Conservation (phyloP, 2,888 invertebrate genomes). For the Trissoscelio sp. region DNA sequence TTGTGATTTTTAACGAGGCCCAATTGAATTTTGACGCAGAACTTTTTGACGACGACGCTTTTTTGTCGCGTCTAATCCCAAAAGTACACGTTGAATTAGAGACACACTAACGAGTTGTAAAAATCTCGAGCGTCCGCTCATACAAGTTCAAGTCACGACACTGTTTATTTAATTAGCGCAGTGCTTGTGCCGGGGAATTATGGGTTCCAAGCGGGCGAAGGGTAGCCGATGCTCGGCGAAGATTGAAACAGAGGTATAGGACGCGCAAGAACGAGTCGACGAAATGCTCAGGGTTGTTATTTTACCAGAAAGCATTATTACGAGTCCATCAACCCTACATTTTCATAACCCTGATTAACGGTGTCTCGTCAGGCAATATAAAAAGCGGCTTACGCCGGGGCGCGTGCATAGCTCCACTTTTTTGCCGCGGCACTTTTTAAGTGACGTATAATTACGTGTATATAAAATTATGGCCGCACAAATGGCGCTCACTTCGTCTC, state of each 20-base stretch:
- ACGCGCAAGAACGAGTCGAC: slow-evolving; percentile 41
- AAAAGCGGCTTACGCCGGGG: slow-evolving; percentile 27
- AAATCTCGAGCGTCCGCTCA: slow-evolving; percentile 60
- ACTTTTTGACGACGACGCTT: slow-evolving; percentile 43
- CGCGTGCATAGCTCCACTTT: slow-evolving; percentile 40
- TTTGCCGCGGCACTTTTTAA: slow-evolving; percentile 23
- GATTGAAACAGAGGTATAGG: slow-evolving; percentile 68
- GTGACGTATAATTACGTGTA: slow-evolving; percentile 28
- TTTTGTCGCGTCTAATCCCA: slow-evolving; percentile 50
- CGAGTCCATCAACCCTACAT: slow-evolving; percentile 71
- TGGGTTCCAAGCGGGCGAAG: slow-evolving; percentile 72
- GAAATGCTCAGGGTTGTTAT: slow-evolving; percentile 75
- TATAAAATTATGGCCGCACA: slow-evolving; percentile 8
- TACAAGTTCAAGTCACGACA: slow-evolving; percentile 66
- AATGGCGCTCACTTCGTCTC: background rate
- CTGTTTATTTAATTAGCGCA: slow-evolving; percentile 71
- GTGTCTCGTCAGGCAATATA: slow-evolving; percentile 45
- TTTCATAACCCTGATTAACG: slow-evolving; percentile 66
- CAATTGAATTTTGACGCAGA: slow-evolving; percentile 47
- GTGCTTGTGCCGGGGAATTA: slow-evolving; percentile 75
- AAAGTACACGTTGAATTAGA: slow-evolving; percentile 65
- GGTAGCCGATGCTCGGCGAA: slow-evolving; percentile 60
- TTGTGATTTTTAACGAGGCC: slow-evolving; percentile 18
- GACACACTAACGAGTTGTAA: slow-evolving; percentile 63
- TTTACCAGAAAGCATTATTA: slow-evolving; percentile 75